A percentile compares a stretch with the other conserved stretches of the same genome.
Conservation (phyloP, 2,888 invertebrate species). For the Pseudococcus viburni region DNA sequence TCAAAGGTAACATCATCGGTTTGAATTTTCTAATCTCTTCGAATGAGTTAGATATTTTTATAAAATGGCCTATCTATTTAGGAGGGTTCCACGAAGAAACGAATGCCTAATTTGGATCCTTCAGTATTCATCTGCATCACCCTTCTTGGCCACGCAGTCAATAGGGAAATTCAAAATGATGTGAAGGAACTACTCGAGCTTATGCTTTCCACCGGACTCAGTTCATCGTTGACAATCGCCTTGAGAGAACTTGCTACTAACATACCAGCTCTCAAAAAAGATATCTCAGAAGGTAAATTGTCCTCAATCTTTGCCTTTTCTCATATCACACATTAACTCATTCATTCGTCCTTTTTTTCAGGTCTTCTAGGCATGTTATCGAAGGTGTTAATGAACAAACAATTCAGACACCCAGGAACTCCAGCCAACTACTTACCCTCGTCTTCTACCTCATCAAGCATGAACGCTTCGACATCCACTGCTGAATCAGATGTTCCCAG, state of each 20-base stretch:
- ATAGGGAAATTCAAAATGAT: conserved; percentile 82
- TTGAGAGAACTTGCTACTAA: conserved; percentile 90
- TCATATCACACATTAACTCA: neutral
- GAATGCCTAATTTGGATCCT: conserved; percentile 81
- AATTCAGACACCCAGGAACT: conserved; percentile 84
- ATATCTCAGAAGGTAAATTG: conserved; percentile 85
- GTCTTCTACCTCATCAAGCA: conserved; percentile 57
- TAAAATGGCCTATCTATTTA: conserved; percentile 70
- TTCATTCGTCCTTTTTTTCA: conserved; percentile 61
- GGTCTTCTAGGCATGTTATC: conserved; percentile 91
- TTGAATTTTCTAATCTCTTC: neutral
- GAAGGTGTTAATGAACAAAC: conserved; percentile 90
- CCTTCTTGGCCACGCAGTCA: conserved; percentile 89
- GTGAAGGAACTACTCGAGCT: conserved; percentile 89
- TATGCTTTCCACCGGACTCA: conserved; percentile 93
- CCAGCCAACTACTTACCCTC: conserved; percentile 69
- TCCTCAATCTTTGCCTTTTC: neutral
- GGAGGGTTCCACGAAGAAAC: conserved; percentile 84
- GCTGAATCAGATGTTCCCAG: conserved; percentile 83
- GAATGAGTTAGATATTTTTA: neutral
- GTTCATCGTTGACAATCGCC: conserved; percentile 91
- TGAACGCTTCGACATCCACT: conserved; percentile 69
- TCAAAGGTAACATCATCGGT: conserved; percentile 71
- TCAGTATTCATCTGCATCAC: conserved; percentile 95
- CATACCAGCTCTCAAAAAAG: conserved; percentile 87